Evolutionary conservation across 1,140 invertebrate genomes (phyloP), one percentile per base, ranked within the genome.

Genomic region (Leptestheria dahalacensis): DNA sequence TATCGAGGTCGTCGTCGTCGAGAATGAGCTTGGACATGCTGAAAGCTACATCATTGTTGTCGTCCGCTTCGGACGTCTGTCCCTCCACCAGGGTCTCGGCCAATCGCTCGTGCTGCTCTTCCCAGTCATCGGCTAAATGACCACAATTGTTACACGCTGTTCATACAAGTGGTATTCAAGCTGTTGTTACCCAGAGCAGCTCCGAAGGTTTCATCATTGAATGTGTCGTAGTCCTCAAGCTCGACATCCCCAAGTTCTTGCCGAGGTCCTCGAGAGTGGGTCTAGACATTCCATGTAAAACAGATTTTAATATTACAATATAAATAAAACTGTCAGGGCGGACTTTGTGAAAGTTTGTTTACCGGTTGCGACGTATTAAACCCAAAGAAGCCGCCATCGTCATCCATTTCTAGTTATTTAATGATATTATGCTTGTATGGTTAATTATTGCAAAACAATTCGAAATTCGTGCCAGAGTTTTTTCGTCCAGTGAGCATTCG

Each of bases 131-230:
- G 59, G 68, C 63, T 59, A 62, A 62, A 33, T 63, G 6, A 62
- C n/a, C 3, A 28, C 21, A 63, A 52, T 41, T n/a, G n/a, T n/a
- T n/a, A n/a, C n/a, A n/a, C n/a, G n/a, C n/a, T 11, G 1, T 6
- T 48, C 24, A 63, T 50, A 50, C 15, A 49, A 57, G 48, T 41
- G 61, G 28, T 6, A 54, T 15, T 20, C 25, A 11, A 11, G 29
- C 56, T 62, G 60, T 60, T 63, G 65, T 66, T 65, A 60, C 64
- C 62, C 49, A 79, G 78, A 63, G 83, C 82, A 51, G 79, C 78
- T 46, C 88, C 88, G 74, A 92, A 91, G 1, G 89, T 92, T 72
- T 91, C 87, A 75, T 91, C 86, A 68, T 92, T 92, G 59, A 91
- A 77, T 1, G 87, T 83, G 77, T 91, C 88, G 73, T 90, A 91